Percentiles rank a stretch among this genome's conserved stretches.
Evolutionary conservation across 2,113 vertebrate genomes (phyloP).

Genomic region (Burhinus oedicnemus): DNA sequence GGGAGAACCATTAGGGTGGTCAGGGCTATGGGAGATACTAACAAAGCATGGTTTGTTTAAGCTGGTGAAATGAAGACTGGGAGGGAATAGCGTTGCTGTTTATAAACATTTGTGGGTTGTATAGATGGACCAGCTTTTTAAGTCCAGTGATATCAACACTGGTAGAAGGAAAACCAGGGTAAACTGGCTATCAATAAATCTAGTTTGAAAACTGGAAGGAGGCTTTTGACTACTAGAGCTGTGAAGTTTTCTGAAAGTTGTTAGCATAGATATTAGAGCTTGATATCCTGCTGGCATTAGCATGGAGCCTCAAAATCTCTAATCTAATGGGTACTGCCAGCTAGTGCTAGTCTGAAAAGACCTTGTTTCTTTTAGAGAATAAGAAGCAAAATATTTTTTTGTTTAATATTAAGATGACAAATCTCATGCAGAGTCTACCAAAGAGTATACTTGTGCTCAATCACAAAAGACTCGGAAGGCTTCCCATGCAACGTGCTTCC

Average conservation of each 20-base stretch:
- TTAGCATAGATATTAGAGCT: not conserved
- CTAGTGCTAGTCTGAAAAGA: not conserved
- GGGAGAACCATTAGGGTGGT: not conserved
- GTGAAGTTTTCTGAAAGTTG: not conserved
- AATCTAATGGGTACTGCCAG: not conserved
- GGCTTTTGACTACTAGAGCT: not conserved
- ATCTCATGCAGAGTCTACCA: not conserved
- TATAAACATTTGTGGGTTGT: not conserved
- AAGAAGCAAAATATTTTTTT: not conserved
- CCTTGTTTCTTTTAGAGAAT: not conserved
- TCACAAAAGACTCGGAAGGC: not conserved
- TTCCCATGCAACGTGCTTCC: not conserved
- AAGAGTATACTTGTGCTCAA: not conserved
- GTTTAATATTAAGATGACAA: not conserved
- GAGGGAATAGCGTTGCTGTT: not conserved
- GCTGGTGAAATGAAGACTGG: not conserved
- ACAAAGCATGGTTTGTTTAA: not conserved
- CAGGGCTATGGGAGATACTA: not conserved
- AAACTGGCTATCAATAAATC: rapidly evolving
- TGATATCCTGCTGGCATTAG: not conserved
- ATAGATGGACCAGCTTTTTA: not conserved
- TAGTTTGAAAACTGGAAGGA: not conserved
- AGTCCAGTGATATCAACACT: not conserved
- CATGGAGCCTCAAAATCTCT: not conserved
- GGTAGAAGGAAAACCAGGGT: not conserved